These are phyloP conservation scores for Thaumetopoea pityocampa DNA, from an alignment of 1,140 invertebrate species.

Conservation along the genomic window DNA sequence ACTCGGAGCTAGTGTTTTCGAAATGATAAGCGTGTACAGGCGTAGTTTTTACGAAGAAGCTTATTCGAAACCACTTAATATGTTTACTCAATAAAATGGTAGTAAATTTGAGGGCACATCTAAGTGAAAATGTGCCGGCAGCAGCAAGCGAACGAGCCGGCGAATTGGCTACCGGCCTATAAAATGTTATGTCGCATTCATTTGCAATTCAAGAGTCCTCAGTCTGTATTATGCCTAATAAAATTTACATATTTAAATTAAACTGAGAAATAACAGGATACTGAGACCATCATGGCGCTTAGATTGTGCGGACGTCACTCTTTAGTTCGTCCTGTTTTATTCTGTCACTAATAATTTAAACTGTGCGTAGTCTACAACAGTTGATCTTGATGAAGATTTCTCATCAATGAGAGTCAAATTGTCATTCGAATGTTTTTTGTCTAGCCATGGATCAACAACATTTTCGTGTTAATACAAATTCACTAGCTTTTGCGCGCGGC, in stretches of 20 bases:
- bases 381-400: too few species aligned
- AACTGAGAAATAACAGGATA: constrained; percentile 70
- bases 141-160: constrained; percentile 51
- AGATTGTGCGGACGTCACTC: constrained; percentile 37
- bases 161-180: constrained; percentile 69
- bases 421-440: too few species aligned
- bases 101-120: constrained; percentile 39
- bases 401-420: too few species aligned
- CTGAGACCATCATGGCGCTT: constrained; percentile 46
- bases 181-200: constrained; percentile 71
- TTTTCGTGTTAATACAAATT: too few species aligned
- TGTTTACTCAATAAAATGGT: constrained; percentile 23
- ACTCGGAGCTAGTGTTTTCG: too few species aligned
- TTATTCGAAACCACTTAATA: constrained; percentile 14
- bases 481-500: too few species aligned
- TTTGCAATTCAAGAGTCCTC: constrained; percentile 73
- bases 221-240: constrained; percentile 71
- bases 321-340: constrained; percentile 5
- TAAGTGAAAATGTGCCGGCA: constrained; percentile 68
- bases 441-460: too few species aligned
- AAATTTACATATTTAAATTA: constrained; percentile 76
- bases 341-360: constrained; percentile 12
- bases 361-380: too few species aligned
- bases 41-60: too few species aligned
- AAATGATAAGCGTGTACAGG: too few species aligned